Conservation (phyloP, 1,140 invertebrate genomes). For the Listronotus oregonensis region DNA sequence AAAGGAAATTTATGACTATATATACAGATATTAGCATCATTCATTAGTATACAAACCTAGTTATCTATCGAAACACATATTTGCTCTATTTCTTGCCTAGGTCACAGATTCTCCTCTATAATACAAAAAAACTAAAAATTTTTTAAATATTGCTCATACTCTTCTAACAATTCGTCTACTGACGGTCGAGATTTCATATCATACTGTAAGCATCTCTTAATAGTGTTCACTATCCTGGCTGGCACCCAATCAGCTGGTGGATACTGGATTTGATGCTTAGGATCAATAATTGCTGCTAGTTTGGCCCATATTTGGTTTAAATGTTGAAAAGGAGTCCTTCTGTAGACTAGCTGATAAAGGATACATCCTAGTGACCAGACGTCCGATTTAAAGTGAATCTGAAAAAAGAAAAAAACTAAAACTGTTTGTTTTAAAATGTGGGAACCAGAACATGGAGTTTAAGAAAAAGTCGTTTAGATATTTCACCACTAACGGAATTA, state of each 20-base stretch:
- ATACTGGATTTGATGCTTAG: slow-evolving; percentile 76
- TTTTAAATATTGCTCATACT: slow-evolving; percentile 38
- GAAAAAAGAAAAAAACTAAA: slow-evolving; percentile 40
- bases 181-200: slow-evolving; percentile 73
- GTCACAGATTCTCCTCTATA: no score
- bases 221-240: slow-evolving; percentile 62
- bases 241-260: slow-evolving; percentile 59
- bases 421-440: background rate
- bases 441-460: background rate
- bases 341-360: slow-evolving; percentile 90
- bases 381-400: slow-evolving; percentile 93
- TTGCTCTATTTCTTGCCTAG: no score
- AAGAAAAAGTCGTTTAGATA: background rate
- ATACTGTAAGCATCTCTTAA: slow-evolving; percentile 71
- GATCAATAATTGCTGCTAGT: slow-evolving; percentile 81
- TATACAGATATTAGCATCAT: no score
- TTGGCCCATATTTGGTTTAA: slow-evolving; percentile 77
- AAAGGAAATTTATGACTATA: no score
- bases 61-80: no score
- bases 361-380: slow-evolving; percentile 98
- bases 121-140: no score
- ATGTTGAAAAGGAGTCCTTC: slow-evolving; percentile 88
- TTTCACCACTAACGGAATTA: no score
- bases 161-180: slow-evolving; percentile 66
- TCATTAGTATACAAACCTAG: no score